Evolutionary conservation across 2,888 invertebrate species (phyloP).

Genomic region (Leptinotarsa juncta): DNA sequence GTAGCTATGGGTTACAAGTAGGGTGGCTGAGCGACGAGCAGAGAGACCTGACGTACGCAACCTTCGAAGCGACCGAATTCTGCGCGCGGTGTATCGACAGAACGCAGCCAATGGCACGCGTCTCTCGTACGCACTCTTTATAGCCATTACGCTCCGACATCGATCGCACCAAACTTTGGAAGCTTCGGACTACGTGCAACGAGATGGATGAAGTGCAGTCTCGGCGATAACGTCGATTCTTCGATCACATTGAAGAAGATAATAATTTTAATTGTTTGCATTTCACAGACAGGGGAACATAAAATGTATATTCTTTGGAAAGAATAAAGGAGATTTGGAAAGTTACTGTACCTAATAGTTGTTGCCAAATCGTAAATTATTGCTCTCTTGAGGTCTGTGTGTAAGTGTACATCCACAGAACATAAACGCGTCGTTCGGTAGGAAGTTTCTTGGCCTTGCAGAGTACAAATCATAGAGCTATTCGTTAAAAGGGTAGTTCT

Average conservation of each 20-base stretch:
- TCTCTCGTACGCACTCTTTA: slow-evolving; percentile 64
- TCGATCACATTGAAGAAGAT: neutral
- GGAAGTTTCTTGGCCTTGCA: too few relatives aligned
- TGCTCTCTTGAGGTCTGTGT: too few relatives aligned
- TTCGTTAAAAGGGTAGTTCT: too few relatives aligned
- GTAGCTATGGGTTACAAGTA: slow-evolving; percentile 46
- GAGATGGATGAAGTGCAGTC: slow-evolving; percentile 18
- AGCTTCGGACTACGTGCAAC: slow-evolving; percentile 22
- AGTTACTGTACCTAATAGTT: too few relatives aligned
- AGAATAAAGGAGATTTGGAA: too few relatives aligned
- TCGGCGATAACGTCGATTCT: slow-evolving; percentile 10
- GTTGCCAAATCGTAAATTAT: too few relatives aligned
- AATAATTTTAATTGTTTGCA: slow-evolving; percentile 3
- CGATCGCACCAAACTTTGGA: slow-evolving; percentile 55
- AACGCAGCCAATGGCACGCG: slow-evolving; percentile 64
- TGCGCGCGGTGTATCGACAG: slow-evolving; percentile 55
- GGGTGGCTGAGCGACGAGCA: slow-evolving; percentile 31
- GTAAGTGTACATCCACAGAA: too few relatives aligned
- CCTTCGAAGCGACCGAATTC: slow-evolving; percentile 31
- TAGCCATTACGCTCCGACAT: slow-evolving; percentile 62
- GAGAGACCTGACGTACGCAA: slow-evolving; percentile 45
- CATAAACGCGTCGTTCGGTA: too few relatives aligned
- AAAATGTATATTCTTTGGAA: too few relatives aligned
- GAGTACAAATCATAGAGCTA: too few relatives aligned
- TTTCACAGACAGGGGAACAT: too few relatives aligned